Conservation (phyloP, 2,888 invertebrate species). For the Adela reaumurella region DNA sequence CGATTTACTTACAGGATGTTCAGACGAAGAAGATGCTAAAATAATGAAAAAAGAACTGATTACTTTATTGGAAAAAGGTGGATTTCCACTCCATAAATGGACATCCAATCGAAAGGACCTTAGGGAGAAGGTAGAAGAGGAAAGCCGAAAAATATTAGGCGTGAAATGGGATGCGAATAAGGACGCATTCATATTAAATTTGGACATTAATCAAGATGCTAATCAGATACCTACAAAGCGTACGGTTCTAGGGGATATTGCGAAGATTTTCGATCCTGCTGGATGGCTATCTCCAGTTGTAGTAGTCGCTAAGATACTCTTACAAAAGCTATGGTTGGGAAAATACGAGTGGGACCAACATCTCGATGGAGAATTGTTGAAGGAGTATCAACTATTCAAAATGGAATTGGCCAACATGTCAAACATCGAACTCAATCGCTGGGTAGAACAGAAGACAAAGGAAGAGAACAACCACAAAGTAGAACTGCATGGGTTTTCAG, state of each 20-base stretch:
- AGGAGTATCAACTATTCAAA: not conserved
- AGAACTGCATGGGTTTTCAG: constrained; percentile 15
- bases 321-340: not conserved
- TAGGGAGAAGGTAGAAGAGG: not conserved
- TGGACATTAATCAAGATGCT: not conserved
- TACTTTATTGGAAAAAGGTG: not conserved
- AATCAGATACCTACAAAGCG: not conserved
- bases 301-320: not conserved
- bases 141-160: not conserved
- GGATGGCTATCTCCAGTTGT: not conserved
- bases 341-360: not conserved
- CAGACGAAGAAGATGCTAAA: not conserved
- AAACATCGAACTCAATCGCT: not conserved
- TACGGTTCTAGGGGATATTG: not conserved
- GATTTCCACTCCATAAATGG: not conserved
- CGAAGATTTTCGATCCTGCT: not conserved
- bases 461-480: constrained; percentile 12
- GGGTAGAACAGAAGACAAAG: not conserved
- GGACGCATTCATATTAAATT: not conserved
- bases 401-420: not conserved
- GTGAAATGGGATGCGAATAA: not conserved
- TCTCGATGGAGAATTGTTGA: not conserved
- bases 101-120: not conserved
- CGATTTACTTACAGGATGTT: not conserved
- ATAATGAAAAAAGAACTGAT: not conserved